Conservation (phyloP, 30 jellyfish, hydroid and myxozoan genomes). For the Catostylus mosaicus region DNA sequence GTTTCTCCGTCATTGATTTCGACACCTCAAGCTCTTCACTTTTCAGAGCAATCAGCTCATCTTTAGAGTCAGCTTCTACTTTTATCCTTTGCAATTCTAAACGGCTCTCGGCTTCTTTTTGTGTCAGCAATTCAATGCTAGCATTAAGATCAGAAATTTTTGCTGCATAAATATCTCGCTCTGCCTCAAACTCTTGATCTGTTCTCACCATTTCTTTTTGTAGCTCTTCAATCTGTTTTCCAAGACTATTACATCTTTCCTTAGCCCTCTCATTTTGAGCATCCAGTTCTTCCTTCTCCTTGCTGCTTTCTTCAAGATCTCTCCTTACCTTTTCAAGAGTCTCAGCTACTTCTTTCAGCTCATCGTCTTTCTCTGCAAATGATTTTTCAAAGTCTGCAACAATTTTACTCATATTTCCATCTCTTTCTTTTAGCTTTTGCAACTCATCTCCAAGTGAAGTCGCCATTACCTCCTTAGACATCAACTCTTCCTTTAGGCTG, state of each 20-base stretch:
- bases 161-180: constrained; percentile 46
- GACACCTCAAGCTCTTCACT: constrained; percentile 18
- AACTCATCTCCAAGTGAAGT: neutral
- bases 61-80: neutral
- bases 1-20: neutral
- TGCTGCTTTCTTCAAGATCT: constrained; percentile 2
- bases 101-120: neutral
- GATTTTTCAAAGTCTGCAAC: constrained; percentile 3
- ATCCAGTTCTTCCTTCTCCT: neutral
- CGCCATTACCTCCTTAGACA: neutral
- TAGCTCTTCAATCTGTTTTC: constrained; percentile 1
- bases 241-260: neutral
- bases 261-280: neutral
- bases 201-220: neutral
- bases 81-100: constrained; percentile 38
- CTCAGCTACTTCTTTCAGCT: constrained; percentile 5
- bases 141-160: constrained; percentile 32
- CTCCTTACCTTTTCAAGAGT: neutral
- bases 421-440: constrained; percentile 3
- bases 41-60: constrained; percentile 3
- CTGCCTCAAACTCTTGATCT: constrained; percentile 54
- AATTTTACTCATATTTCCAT: neutral
- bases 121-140: neutral
- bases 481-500: neutral
- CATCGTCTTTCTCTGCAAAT: constrained; percentile 1